Evolutionary conservation across 2,797 vertebrate genomes (phyloP).

Genomic region (Ptychobarbus kaznakovi): DNA sequence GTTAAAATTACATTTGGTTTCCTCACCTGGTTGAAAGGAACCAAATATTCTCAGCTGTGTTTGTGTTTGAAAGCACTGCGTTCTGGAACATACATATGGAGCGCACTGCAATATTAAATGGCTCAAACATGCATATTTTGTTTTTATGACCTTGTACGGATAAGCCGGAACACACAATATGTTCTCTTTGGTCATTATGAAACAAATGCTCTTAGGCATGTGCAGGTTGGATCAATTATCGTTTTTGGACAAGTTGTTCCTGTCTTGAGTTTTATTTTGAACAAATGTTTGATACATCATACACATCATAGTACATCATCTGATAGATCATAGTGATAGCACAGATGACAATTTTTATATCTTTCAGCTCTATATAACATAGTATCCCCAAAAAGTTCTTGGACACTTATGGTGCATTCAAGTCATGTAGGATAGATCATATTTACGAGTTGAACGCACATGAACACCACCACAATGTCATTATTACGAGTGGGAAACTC

Average conservation of each 20-base stretch:
- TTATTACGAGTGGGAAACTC: not conserved
- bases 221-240: constrained; percentile 23
- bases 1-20: not conserved
- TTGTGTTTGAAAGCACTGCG: constrained; percentile 9
- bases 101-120: not conserved
- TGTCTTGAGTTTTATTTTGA: not conserved
- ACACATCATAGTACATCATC: not conserved
- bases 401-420: not conserved
- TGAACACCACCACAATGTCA: not conserved
- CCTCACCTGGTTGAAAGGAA: not conserved
- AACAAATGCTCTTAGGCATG: constrained; percentile 6
- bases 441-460: not conserved
- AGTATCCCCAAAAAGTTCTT: not conserved
- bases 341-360: not conserved
- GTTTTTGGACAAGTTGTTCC: constrained; percentile 33
- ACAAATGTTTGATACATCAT: not conserved
- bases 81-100: not conserved
- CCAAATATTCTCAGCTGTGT: not conserved
- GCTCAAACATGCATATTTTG: not conserved
- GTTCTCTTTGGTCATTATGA: constrained; percentile 2
- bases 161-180: constrained; percentile 7
- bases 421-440: no score
- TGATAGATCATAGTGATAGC: not conserved
- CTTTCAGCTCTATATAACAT: not conserved
- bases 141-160: not conserved